Conservation (phyloP, 2,888 invertebrate species). For the Trilocha varians region DNA sequence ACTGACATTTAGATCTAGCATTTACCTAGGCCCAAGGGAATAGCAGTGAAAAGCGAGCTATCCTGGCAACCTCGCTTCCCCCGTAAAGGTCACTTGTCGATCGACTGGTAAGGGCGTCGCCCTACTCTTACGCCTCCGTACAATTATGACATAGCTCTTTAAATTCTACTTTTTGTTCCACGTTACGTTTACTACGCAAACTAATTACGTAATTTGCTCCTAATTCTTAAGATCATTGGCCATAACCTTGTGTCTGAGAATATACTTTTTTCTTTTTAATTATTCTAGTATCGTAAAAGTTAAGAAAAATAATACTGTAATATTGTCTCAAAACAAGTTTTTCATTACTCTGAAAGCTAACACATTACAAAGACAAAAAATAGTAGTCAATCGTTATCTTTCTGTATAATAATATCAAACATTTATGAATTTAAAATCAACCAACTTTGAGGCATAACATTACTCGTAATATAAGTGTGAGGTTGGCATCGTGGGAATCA, state of each 20-base stretch:
- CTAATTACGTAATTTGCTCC: neutral
- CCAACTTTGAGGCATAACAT: neutral
- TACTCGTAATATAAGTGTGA: neutral
- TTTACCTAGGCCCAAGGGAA: neutral
- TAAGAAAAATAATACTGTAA: too few relatives aligned
- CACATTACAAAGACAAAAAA: too few relatives aligned
- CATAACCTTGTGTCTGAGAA: neutral
- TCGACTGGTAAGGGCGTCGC: slow-evolving; percentile 45
- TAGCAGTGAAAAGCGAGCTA: slow-evolving; percentile 6
- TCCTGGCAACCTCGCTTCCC: slow-evolving; percentile 4
- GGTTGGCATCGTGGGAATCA: slow-evolving; percentile 17
- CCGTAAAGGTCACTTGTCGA: slow-evolving; percentile 56
- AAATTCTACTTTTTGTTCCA: slow-evolving; percentile 8
- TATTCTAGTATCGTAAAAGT: too few relatives aligned
- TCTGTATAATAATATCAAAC: too few relatives aligned
- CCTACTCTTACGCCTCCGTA: slow-evolving; percentile 30
- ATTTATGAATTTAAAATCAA: neutral
- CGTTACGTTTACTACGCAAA: neutral
- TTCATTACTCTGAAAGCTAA: too few relatives aligned
- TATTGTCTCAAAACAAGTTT: too few relatives aligned
- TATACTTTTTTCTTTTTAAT: neutral
- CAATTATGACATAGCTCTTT: slow-evolving; percentile 23
- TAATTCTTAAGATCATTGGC: neutral
- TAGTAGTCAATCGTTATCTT: too few relatives aligned
- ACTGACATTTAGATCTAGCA: neutral